These are phyloP conservation scores for Cettia cetti DNA, from an alignment of 2,113 vertebrate species.

Conservation along the genomic window DNA sequence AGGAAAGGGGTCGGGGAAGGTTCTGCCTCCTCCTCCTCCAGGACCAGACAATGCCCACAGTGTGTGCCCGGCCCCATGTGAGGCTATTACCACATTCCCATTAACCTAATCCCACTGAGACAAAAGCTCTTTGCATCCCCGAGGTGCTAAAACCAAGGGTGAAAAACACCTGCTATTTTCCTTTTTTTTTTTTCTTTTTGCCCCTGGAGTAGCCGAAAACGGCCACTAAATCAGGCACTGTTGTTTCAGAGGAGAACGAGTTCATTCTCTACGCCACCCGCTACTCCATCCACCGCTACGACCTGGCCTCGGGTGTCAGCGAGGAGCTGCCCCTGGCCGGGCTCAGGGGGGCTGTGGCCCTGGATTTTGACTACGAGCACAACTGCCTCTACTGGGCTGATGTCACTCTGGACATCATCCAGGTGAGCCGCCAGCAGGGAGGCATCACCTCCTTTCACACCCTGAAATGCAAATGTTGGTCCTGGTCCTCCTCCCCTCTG, in stretches of 20 bases:
- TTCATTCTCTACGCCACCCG: conserved; percentile 93
- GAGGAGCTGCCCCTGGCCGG: conserved; percentile 89
- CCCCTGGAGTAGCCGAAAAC: not conserved
- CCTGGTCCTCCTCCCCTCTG: not conserved
- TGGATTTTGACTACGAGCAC: conserved; percentile 93
- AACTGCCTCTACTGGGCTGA: conserved; percentile 99
- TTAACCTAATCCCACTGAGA: not conserved
- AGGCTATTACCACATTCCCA: not conserved
- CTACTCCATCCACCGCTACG: conserved; percentile 92
- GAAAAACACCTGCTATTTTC: not conserved
- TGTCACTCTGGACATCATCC: conserved; percentile 89
- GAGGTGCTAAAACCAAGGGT: not conserved
- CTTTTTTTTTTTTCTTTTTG: not conserved
- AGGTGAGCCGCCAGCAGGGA: conserved; percentile 56
- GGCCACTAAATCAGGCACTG: not conserved
- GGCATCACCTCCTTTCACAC: not conserved
- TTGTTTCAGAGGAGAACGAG: conserved; percentile 89
- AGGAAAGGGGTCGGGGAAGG: not conserved
- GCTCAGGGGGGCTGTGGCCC: conserved; percentile 86
- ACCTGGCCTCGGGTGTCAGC: conserved; percentile 85
- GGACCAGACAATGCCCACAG: not conserved
- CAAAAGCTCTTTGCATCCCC: not conserved
- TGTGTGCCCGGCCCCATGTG: not conserved
- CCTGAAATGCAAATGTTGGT: not conserved
- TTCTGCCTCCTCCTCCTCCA: not conserved